phyloP scores from a whole-genome alignment of 2,797 vertebrate genomes.

The Eulemur coronatus region DNA sequence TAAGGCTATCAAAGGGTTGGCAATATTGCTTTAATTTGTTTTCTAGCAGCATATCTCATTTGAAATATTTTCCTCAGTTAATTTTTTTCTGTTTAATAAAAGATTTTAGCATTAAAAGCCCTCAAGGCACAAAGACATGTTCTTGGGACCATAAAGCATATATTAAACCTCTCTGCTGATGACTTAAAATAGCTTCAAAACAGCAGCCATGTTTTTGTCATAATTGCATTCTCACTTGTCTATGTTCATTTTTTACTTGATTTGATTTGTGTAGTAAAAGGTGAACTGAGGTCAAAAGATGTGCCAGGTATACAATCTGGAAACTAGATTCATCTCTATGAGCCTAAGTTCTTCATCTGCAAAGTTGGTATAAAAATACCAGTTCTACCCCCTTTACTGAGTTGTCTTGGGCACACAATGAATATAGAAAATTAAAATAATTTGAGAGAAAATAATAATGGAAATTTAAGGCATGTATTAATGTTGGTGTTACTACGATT shows the following conservation, averaged over 20 bases:
- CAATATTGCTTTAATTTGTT: conserved; percentile 44
- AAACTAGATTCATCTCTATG: background rate
- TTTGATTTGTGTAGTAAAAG: background rate
- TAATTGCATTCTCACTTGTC: background rate
- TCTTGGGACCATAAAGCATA: background rate
- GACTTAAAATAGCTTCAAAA: conserved; percentile 3
- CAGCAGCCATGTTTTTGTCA: background rate
- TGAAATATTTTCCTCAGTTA: conserved; percentile 46
- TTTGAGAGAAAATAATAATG: background rate
- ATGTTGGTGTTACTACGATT: background rate
- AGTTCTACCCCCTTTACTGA: background rate
- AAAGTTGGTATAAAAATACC: background rate
- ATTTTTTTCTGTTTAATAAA: conserved; percentile 57
- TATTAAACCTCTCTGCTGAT: background rate
- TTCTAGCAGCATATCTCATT: conserved; percentile 3
- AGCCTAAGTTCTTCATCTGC: background rate
- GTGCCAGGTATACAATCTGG: background rate
- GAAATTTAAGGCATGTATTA: background rate
- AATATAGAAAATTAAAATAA: background rate
- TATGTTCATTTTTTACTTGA: background rate
- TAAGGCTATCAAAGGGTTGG: conserved; percentile 25
- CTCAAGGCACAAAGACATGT: background rate
- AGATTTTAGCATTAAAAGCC: background rate
- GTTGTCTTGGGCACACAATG: background rate
- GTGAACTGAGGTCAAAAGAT: background rate